Base-by-base conservation (phyloP, 2,797 vertebrate species). In the Arnoldichthys spilopterus region DNA sequence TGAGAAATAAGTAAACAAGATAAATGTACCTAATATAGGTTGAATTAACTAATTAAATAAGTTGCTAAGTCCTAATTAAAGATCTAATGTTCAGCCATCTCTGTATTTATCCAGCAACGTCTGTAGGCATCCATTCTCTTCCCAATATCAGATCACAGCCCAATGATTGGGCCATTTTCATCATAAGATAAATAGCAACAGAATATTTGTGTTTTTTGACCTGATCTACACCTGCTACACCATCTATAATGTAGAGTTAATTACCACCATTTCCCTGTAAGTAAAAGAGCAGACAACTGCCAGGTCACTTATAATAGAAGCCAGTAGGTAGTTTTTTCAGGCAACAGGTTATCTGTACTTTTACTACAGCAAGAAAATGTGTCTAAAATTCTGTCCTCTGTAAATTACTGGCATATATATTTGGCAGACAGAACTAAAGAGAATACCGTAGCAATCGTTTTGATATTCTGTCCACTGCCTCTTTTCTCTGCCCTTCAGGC, bases 401-500 rank as follows among this genome's bases (percentile, higher is more conserved):
- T 24, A 22, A 24, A 22, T 6, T 22, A 54, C 12, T 6, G 34
- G 7, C 34, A 37, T 37, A 37, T 37, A 28, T 7, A 32, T 32
- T 13, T 16, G 1, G 13, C 13, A 28, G 15, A 34, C 15, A 32
- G 1, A 18, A 28, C 16, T 2, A 2, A 28, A 61, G 58, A 7
- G 7, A 30, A 6, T 59, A 59, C 15, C 28, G 56, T 16, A 28
- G 53, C 22, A 13, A 3, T 11, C 26, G 54, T 58, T 58, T 58
- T 58, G 24, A 58, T 28, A 61, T 61, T 61, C 28, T 20, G 12
- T 4, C 58, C 16, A 20, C 6, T 20, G 15, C 58, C 24, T 54
- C 53, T 8, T 34, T 28, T 12, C 47, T 64, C 59, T 51, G 72
- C 30, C 45, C 59, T 53, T 74, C n/a, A 64, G n/a, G 16, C 22